These are phyloP conservation scores for Ennomos erosarius DNA, from an alignment of 2,888 invertebrate species.

Conservation along the genomic window DNA sequence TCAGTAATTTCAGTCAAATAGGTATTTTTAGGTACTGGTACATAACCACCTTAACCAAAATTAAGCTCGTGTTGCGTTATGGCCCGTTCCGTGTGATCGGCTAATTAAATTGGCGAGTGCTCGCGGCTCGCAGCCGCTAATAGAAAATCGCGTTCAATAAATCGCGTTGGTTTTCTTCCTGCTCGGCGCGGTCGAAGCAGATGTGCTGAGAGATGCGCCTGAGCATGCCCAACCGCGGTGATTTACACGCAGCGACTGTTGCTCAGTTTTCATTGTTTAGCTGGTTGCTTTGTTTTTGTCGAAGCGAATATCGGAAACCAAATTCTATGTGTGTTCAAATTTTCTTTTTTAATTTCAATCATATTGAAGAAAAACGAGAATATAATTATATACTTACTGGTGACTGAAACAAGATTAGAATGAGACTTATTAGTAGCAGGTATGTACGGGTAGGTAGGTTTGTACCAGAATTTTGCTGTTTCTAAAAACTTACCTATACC, in stretches of 20 bases:
- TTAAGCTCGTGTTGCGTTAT: slow-evolving; percentile 54
- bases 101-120: slow-evolving; percentile 74
- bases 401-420: too few relatives aligned
- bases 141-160: slow-evolving; percentile 73
- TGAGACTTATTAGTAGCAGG: too few relatives aligned
- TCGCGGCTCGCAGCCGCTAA: slow-evolving; percentile 56
- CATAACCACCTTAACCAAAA: slow-evolving; percentile 39
- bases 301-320: too few relatives aligned
- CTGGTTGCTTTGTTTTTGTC: background rate
- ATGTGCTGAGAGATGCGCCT: slow-evolving; percentile 36
- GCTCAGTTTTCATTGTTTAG: slow-evolving; percentile 16
- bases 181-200: slow-evolving; percentile 37
- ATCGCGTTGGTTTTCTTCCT: slow-evolving; percentile 61
- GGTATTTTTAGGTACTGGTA: slow-evolving; percentile 1
- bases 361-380: too few relatives aligned
- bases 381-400: too few relatives aligned
- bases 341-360: too few relatives aligned
- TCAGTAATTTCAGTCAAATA: too few relatives aligned
- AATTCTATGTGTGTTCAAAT: too few relatives aligned
- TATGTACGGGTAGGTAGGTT: too few relatives aligned
- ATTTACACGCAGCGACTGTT: slow-evolving; percentile 32
- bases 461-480: too few relatives aligned
- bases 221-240: slow-evolving; percentile 25
- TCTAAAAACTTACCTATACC: too few relatives aligned
- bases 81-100: slow-evolving; percentile 76